Evolutionary conservation across 2,797 vertebrate genomes (phyloP), one percentile per base, ranked within the genome.

Genomic region (Acridotheres tristis): DNA sequence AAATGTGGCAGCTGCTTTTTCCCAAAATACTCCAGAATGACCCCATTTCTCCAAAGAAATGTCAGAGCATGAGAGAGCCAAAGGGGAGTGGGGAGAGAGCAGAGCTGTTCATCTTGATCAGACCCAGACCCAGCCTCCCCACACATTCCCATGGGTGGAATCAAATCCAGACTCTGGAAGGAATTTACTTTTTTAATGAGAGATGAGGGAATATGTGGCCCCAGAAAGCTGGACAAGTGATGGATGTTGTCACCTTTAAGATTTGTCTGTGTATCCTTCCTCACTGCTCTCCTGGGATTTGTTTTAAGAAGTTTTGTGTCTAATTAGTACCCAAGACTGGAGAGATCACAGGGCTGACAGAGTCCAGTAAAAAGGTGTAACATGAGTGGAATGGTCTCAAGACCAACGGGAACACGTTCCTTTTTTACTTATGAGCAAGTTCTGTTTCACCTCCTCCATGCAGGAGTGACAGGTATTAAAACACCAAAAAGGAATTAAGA

Each of bases 31-130:
- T 53, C n/a, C 40, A 55, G 11, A 43, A 62, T 38, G 19, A 62
- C 80, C 89, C 93, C 16, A 78, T 94, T 95, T 94, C 67, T 94
- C 68, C 95, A 80, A 93, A 84, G 91, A 95, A 93, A 88, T 92
- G 71, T 88, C 90, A 96, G 69, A 85, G 9, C 76, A 21, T 80
- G 45, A 61, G 71, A 11, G 40, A 66, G 23, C 21, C 58, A 59
- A 50, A 86, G 50, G 67, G 38, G n/a, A 81, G 17, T 11, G 16
- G 36, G 30, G 40, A 92, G 61, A 55, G 47, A 42, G 22, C 66
- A 54, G 29, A 51, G 30, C 16, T 80, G 12, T 53, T 93, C 3
- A 1, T 54, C 51, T 65, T 65, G 48, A 36, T 85, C 38, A 85
- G 34, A 34, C 20, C 48, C 51, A 82, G 47, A 16, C 18, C 18